Evolutionary conservation across 2,797 vertebrate genomes (phyloP).

Genomic region (Bovichtus variegatus): DNA sequence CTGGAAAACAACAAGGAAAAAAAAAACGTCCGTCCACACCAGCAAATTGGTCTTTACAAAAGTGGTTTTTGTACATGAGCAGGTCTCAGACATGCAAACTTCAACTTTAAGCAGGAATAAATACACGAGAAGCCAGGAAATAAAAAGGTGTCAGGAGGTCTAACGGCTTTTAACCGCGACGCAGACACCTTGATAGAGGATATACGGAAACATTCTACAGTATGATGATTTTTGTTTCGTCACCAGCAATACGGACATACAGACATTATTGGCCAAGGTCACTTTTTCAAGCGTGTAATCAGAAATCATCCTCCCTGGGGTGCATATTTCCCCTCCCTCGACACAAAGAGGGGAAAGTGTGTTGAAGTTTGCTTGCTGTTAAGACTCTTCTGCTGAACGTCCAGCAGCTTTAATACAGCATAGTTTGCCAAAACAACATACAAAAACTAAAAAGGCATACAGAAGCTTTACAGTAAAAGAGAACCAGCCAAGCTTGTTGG

Average conservation of each 20-base stretch:
- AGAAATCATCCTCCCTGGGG: conserved; percentile 37
- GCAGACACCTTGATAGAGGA: conserved; percentile 37
- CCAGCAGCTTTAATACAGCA: conserved; percentile 69
- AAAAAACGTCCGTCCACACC: conserved; percentile 21
- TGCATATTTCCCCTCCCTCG: conserved; percentile 46
- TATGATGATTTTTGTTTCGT: conserved; percentile 42
- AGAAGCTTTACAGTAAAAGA: conserved; percentile 69
- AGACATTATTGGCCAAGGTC: conserved; percentile 79
- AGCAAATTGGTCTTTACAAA: conserved; percentile 45
- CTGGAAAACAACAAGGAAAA: conserved; percentile 23
- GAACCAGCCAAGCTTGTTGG: conserved; percentile 46
- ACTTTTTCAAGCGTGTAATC: conserved; percentile 73
- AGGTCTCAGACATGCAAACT: conserved; percentile 76
- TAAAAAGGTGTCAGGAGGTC: conserved; percentile 19
- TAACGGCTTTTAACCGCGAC: conserved; percentile 45
- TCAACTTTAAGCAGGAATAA: conserved; percentile 70
- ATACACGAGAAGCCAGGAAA: conserved; percentile 51
- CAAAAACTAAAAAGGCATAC: conserved; percentile 67
- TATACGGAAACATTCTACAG: conserved; percentile 61
- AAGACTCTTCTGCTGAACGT: conserved; percentile 40
- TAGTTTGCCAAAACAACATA: conserved; percentile 52
- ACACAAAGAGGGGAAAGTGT: conserved; percentile 5
- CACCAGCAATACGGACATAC: conserved; percentile 58
- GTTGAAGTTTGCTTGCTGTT: conserved; percentile 57
- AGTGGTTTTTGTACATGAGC: conserved; percentile 52